Base-by-base conservation (phyloP, 2,113 vertebrate species). In the Cyanoliseus patagonus region DNA sequence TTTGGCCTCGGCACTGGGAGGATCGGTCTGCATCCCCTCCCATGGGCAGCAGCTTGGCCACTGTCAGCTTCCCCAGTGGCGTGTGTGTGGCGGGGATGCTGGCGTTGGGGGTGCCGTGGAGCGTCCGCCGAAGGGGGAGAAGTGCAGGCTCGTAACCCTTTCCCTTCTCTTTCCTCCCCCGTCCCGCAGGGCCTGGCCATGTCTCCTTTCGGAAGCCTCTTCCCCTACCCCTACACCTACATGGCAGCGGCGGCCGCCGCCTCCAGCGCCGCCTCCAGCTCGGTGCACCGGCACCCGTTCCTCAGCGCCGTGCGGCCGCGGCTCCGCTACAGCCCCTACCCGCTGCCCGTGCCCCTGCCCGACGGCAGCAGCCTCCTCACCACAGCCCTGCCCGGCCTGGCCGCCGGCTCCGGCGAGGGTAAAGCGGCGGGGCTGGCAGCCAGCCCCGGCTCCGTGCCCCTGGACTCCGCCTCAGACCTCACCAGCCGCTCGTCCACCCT, bases 201-300 rank as follows among this genome's bases (percentile, higher is more conserved):
- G 99, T 99, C 99, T 78, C 99, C 99, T 3, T 99, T 99, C 52
- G 99, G 99, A 51, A 98, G 99, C 83, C 97, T 99, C 62, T 99
- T 99, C 87, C 99, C 99, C 1, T 99, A 99, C 16, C 99, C 99
- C 3, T 99, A 99, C 97, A 99, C 99, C 7, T 99, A 99, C 96
- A 99, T 99, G 99, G 99, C 99, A 0, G 99, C 99, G 0, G 99
- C 99, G 0, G 99, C 99, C 44, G 98, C 98, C 1, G 97, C 97
- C 3, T 98, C 99, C 11, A 98, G 99, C 78, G 97, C 97, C 6
- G 96, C 98, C 1, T 98, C 98, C 86, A 98, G 98, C 62, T 98
- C 99, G 7, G 98, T 99, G 53, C 99, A 99, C 96, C 99, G 99
- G 15, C 99, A 99, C 94, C 99, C 99, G 6, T 99, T 99, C 97